Evolutionary conservation across 2,113 vertebrate genomes (phyloP), one percentile per base, ranked within the genome.

Genomic region (Leptodactylus fuscus): DNA sequence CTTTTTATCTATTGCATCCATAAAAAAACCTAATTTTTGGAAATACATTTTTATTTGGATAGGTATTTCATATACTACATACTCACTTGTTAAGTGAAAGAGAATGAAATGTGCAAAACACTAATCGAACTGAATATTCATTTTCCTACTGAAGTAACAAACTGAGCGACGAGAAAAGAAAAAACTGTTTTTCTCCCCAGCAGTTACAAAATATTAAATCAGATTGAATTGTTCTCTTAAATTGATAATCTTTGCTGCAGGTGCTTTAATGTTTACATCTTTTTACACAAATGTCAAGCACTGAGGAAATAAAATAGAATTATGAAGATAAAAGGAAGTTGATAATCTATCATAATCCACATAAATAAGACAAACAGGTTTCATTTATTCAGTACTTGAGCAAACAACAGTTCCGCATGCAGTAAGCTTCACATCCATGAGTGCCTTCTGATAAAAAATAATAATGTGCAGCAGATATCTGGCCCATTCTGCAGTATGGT

Each of bases 221-320:
- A 38, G 29, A 82, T 24, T 27, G 49, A 53, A 55, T 58, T 82
- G 46, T 82, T 82, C 24, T 53, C 41, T 82, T 32, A 82, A 82
- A 73, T 48, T 51, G 44, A 69, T 70, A 70, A 82, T 70, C 62
- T 82, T 82, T 70, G 81, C 62, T 82, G 44, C 62, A 82, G 29
- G 65, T 70, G 65, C 41, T 36, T 70, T 41, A 15, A 36, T 36
- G 41, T 69, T 65, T 81, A 46, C 78, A 49, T 69, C 18, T 70
- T 82, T 81, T 82, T 41, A 82, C 49, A 71, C 48, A 36, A 73
- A 82, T 55, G 81, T 82, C 81, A 82, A 41, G 73, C 49, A 55
- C 51, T 34, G 48, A 41, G 67, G 29, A 69, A 82, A 82, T 55
- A 73, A 82, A 55, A 82, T 71, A 82, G 20, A 82, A 82, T 82